Percentiles rank a stretch among this genome's conserved stretches.
Evolutionary conservation across 1,140 invertebrate species (phyloP).

Genomic region (Caenorhabditis elegans): WBcel235 BX284604.4:13742001-13742500

Average conservation of each 20-base stretch:
- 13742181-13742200: slow-evolving; percentile 15
- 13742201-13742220: slow-evolving; percentile 9
- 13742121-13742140: slow-evolving; percentile 24
- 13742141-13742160: slow-evolving; percentile 13
- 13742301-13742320: background rate
- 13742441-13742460: no score
- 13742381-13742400: no score
- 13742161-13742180: slow-evolving; percentile 5
- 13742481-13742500: background rate
- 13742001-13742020: slow-evolving; percentile 40
- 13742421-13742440: no score
- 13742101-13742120: slow-evolving; percentile 43
- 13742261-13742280: slow-evolving; percentile 20
- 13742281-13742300: no score
- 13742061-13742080: slow-evolving; percentile 70
- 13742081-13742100: slow-evolving; percentile 65
- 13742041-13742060: slow-evolving; percentile 70
- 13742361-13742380: no score
- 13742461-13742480: no score
- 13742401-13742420: no score
- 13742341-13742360: no score
- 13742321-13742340: background rate
- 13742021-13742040: slow-evolving; percentile 33
- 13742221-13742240: slow-evolving; percentile 32
- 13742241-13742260: slow-evolving; percentile 20